A percentile compares a stretch with the other conserved stretches of the same genome.
Conservation (phyloP, 2,113 vertebrate species). For the Cyprinodon variegatus region DNA sequence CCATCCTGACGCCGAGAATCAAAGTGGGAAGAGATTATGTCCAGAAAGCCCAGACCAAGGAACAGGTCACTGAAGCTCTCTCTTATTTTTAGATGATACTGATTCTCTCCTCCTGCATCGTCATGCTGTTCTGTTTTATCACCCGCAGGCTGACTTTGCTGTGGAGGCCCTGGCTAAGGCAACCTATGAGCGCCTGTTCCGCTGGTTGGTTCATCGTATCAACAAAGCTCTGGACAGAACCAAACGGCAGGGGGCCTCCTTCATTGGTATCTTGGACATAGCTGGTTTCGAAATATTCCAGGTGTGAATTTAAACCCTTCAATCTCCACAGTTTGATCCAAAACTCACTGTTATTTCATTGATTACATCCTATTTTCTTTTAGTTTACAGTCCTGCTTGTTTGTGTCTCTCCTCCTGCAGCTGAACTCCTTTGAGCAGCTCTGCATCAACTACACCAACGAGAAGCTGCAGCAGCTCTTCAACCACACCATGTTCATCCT, state of each 20-base stretch:
- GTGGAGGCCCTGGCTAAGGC: conserved; percentile 96
- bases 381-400: neutral
- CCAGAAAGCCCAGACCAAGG: conserved; percentile 99
- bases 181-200: conserved; percentile 96
- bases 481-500: conserved; percentile 99
- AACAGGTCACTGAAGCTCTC: conserved; percentile 83
- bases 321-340: too few relatives aligned
- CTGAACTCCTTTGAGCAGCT: conserved; percentile 98
- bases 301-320: conserved; percentile 69
- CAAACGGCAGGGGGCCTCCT: conserved; percentile 96
- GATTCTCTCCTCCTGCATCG: neutral
- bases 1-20: conserved; percentile 95
- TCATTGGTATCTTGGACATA: conserved; percentile 98
- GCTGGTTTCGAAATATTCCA: conserved; percentile 99
- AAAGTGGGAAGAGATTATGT: conserved; percentile 99
- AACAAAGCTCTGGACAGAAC: conserved; percentile 97
- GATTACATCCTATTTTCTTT: neutral
- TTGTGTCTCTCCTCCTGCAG: conserved; percentile 64
- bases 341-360: too few relatives aligned
- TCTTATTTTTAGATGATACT: neutral
- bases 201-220: conserved; percentile 97
- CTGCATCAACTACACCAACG: conserved; percentile 99
- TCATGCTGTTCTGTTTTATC: conserved; percentile 9
- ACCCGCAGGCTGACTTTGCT: conserved; percentile 92
- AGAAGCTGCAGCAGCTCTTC: conserved; percentile 98